Evolutionary conservation across 2,797 vertebrate genomes (phyloP).

Genomic region (Cyprinodon diabolis): DNA sequence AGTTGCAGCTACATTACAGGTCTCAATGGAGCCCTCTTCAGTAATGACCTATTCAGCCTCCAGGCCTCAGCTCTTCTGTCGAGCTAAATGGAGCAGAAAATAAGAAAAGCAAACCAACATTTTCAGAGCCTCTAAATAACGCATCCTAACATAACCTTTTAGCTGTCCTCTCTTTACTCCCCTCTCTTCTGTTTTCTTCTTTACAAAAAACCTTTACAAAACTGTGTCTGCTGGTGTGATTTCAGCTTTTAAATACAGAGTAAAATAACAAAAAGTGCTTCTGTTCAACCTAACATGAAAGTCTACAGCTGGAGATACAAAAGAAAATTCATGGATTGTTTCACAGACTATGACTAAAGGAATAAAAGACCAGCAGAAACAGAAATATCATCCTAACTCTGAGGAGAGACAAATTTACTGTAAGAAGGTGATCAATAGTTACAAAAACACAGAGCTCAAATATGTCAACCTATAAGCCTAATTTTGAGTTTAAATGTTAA

Average conservation of each 20-base stretch:
- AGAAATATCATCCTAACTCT: conserved; percentile 12
- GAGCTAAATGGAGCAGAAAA: conserved; percentile 66
- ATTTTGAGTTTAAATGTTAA: conserved; percentile 16
- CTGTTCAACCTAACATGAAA: conserved; percentile 27
- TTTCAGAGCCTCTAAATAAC: conserved; percentile 39
- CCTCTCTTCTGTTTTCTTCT: conserved; percentile 16
- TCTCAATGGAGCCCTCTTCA: conserved; percentile 38
- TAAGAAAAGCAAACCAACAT: conserved; percentile 59
- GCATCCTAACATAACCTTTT: conserved; percentile 15
- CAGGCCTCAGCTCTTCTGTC: conserved; percentile 42
- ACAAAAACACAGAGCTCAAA: conserved; percentile 14
- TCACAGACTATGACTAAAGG: conserved; percentile 13
- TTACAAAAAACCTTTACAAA: conserved; percentile 37
- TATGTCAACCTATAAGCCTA: conserved; percentile 29
- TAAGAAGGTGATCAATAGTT: background rate
- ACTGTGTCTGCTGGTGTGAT: conserved; percentile 37
- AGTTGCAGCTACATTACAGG: conserved; percentile 32
- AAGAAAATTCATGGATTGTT: conserved; percentile 21
- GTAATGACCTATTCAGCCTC: conserved; percentile 57
- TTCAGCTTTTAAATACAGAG: conserved; percentile 53
- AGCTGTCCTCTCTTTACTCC: conserved; percentile 20
- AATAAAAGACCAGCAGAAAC: conserved; percentile 17
- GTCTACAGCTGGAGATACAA: conserved; percentile 10
- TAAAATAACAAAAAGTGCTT: conserved; percentile 42
- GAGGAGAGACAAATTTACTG: background rate